Evolutionary conservation across 2,797 vertebrate genomes (phyloP), one percentile per base, ranked within the genome.

Genomic region (Sebastes trivittatus): DNA sequence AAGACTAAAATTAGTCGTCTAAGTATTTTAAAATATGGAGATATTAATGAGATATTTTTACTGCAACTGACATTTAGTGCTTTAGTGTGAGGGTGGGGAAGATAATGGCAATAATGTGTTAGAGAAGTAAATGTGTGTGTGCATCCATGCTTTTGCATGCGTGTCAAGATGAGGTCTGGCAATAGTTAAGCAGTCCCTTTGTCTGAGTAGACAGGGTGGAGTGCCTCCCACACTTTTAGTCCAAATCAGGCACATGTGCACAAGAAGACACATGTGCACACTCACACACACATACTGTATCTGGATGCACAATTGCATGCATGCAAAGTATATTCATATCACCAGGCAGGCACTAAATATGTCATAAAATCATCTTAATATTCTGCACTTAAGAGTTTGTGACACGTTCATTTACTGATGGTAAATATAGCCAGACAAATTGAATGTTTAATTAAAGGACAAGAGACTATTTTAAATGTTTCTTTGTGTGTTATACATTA

Each of bases 141-240:
- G 75, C 25, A 42, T 74, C 59, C 32, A 18, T 78, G 61, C 56
- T 72, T 52, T 66, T 74, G 80, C 65, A 34, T 88, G 78, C 7
- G 49, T 80, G 82, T 83, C 69, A 80, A 49, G 72, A 88, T 77
- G 81, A 82, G 55, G 85, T 93, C 93, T 94, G 93, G 90, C 49
- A 91, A 75, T 84, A 88, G 83, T 95, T 95, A 91, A 74, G 73
- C 63, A 78, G 88, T 81, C 54, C 71, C 83, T 90, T 90, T 93
- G 91, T 94, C 88, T 87, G 78, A 88, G 75, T 77, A 84, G 88
- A 82, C 76, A 83, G 88, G 91, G 88, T 87, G 85, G 89, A 91
- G 87, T 66, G 68, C 78, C 86, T 88, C 90, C 79, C 76, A 87
- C 89, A 81, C 84, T 63, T 46, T 46, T 52, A 52, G 60, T 79